A percentile compares a stretch with the other conserved stretches of the same genome.
Evolutionary conservation across 2,888 invertebrate genomes (phyloP).

Genomic region (Dendrolimus houi): DNA sequence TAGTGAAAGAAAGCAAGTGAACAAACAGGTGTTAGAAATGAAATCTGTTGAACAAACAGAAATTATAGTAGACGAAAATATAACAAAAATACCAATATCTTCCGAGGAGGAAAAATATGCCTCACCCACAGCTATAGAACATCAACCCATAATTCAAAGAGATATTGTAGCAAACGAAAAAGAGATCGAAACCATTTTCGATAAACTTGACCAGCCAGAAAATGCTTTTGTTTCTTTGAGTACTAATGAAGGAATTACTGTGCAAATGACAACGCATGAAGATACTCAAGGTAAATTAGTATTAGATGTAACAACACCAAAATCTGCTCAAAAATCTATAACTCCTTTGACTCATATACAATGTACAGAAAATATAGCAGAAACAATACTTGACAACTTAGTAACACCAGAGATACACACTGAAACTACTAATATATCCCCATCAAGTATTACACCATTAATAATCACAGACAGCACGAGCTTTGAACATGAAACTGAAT

Average conservation of each 20-base stretch:
- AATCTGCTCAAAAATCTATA: conserved; percentile 37
- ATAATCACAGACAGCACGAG: conserved; percentile 50
- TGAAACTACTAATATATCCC: conserved; percentile 37
- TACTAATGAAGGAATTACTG: conserved; percentile 40
- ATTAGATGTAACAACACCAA: conserved; percentile 29
- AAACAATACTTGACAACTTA: conserved; percentile 39
- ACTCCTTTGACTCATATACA: conserved; percentile 51
- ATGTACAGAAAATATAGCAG: conserved; percentile 50
- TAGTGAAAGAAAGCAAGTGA: neutral
- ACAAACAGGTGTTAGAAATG: conserved; percentile 16
- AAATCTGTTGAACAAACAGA: conserved; percentile 21
- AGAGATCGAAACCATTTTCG: conserved; percentile 31
- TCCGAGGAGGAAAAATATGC: conserved; percentile 23
- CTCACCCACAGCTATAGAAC: conserved; percentile 27
- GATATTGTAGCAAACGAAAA: conserved; percentile 42
- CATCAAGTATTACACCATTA: conserved; percentile 45
- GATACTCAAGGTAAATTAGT: conserved; percentile 33
- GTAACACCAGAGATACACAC: conserved; percentile 26
- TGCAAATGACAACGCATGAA: conserved; percentile 53
- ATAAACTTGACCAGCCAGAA: conserved; percentile 21
- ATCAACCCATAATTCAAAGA: conserved; percentile 36
- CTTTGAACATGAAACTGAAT: conserved; percentile 52
- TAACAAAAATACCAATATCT: conserved; percentile 15
- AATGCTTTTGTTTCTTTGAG: conserved; percentile 35
- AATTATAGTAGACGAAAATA: conserved; percentile 33